phyloP scores from a whole-genome alignment of 2,888 invertebrate species.

The Mayetiola destructor region DNA sequence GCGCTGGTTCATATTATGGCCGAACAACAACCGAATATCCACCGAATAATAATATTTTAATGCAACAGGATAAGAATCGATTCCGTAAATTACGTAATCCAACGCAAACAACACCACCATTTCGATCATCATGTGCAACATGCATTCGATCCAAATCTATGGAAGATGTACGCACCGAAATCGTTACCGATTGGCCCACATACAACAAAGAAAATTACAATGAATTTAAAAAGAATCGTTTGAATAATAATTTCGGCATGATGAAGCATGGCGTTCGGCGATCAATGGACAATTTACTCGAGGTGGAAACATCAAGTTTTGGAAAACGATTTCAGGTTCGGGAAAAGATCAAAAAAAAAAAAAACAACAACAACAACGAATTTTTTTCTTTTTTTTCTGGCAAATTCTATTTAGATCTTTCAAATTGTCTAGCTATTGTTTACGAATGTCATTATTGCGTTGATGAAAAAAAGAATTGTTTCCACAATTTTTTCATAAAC shows the following conservation, averaged over 20 bases:
- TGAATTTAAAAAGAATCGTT: constrained; percentile 7
- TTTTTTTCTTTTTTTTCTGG: too few species aligned
- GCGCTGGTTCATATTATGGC: constrained; percentile 19
- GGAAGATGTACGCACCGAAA: constrained; percentile 54
- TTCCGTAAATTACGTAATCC: constrained; percentile 14
- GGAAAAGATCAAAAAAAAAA: neutral
- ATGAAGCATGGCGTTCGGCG: constrained; percentile 9
- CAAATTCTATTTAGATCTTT: too few species aligned
- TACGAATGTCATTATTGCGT: too few species aligned
- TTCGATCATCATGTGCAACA: constrained; percentile 2
- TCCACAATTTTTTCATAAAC: too few species aligned
- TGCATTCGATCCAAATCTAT: constrained; percentile 46
- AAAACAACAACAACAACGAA: too few species aligned
- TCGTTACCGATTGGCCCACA: constrained; percentile 28
- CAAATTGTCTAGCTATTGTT: too few species aligned
- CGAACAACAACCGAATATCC: neutral
- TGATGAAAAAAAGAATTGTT: too few species aligned
- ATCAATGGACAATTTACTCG: constrained; percentile 18
- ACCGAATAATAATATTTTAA: constrained; percentile 21
- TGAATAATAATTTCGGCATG: neutral
- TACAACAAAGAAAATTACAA: constrained; percentile 25
- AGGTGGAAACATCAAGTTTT: constrained; percentile 14
- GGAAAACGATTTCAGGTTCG: constrained; percentile 17
- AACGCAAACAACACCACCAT: constrained; percentile 11
- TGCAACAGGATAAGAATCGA: constrained; percentile 32